Evolutionary conservation across 2,888 invertebrate genomes (phyloP).

Genomic region (Gerris lacustris): DNA sequence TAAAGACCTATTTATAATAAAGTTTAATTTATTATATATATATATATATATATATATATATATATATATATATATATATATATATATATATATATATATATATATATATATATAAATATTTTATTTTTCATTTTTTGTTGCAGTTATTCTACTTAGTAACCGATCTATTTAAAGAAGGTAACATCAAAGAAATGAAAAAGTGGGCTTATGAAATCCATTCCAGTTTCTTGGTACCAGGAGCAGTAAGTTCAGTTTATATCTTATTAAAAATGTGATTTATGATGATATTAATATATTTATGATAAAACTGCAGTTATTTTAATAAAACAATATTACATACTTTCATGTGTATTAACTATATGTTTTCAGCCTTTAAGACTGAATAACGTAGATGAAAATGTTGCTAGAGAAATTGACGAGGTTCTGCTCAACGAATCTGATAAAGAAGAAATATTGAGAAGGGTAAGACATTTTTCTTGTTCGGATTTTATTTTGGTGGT

Average conservation of each 20-base stretch:
- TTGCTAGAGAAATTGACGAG: slow-evolving; percentile 81
- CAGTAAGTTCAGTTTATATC: slow-evolving; percentile 45
- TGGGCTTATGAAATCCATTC: slow-evolving; percentile 99
- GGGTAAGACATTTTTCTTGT: slow-evolving; percentile 40
- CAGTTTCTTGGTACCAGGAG: slow-evolving; percentile 81
- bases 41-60: too few relatives aligned
- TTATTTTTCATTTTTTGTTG: slow-evolving; percentile 29
- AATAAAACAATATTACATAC: too few relatives aligned
- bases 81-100: too few relatives aligned
- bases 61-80: too few relatives aligned
- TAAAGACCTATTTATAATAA: too few relatives aligned
- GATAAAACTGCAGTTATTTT: too few relatives aligned
- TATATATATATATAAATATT: too few relatives aligned
- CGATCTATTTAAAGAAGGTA: slow-evolving; percentile 75
- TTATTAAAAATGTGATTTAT: slow-evolving; percentile 8
- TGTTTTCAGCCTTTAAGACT: slow-evolving; percentile 59
- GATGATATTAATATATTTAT: not conserved
- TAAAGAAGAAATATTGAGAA: slow-evolving; percentile 77
- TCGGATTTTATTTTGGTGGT: too few relatives aligned
- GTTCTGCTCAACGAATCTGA: slow-evolving; percentile 71
- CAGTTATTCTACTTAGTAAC: slow-evolving; percentile 80
- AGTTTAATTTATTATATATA: too few relatives aligned
- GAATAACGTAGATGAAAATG: slow-evolving; percentile 68
- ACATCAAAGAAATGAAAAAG: slow-evolving; percentile 79
- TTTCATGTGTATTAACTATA: slow-evolving; percentile 4